These are phyloP conservation scores for Budorcas taxicolor DNA, from an alignment of 2,113 vertebrate genomes.

Conservation along the genomic window DNA sequence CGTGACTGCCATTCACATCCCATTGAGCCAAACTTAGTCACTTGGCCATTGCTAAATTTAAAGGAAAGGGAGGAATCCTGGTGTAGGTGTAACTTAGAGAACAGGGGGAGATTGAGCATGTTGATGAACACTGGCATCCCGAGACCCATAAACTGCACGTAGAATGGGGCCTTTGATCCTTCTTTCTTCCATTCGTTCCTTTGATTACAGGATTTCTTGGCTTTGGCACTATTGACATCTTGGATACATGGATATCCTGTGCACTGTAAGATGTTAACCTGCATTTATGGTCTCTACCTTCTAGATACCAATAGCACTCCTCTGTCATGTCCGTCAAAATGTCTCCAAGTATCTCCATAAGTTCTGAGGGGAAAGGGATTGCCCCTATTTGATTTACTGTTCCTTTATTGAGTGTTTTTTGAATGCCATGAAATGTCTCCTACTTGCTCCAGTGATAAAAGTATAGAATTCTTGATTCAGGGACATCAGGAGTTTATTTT, in stretches of 20 bases:
- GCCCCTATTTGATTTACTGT: background rate
- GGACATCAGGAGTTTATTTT: background rate
- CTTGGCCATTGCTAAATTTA: background rate
- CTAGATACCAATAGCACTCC: background rate
- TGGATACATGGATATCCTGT: background rate
- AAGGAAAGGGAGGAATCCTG: background rate
- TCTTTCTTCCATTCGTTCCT: background rate
- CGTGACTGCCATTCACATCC: background rate
- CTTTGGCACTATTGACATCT: background rate
- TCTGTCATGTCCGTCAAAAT: background rate
- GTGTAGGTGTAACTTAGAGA: background rate
- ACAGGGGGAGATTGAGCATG: background rate
- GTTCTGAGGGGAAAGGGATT: background rate
- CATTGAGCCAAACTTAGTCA: background rate
- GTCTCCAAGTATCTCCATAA: background rate
- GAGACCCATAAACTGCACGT: too few species aligned
- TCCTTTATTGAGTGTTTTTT: background rate
- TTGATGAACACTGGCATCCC: background rate
- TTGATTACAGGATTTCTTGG: background rate
- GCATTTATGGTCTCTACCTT: background rate
- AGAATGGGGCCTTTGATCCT: background rate
- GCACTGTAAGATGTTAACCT: background rate
- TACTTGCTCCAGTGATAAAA: background rate
- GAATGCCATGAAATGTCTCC: background rate
- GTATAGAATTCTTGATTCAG: background rate